Evolutionary conservation across 2,113 vertebrate genomes (phyloP).

Genomic region (Podarcis raffonei): DNA sequence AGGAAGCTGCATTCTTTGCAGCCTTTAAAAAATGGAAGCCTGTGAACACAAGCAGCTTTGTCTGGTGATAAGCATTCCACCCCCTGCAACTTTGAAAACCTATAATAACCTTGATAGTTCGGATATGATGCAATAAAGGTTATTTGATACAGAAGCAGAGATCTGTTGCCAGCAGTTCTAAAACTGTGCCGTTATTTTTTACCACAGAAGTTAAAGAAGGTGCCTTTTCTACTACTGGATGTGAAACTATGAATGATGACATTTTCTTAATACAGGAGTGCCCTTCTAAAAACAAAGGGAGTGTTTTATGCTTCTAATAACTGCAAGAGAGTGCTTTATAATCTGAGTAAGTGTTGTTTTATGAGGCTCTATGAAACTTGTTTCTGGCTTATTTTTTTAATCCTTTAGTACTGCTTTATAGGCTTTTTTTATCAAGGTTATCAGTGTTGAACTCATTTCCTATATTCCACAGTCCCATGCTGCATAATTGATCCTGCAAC

Average conservation of each 20-base stretch:
- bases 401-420: conserved; percentile 29
- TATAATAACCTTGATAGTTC: conserved; percentile 28
- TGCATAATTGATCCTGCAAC: not conserved
- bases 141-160: not conserved
- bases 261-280: conserved; percentile 17
- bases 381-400: conserved; percentile 8
- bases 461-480: not conserved
- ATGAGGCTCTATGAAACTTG: not conserved
- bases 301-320: not conserved
- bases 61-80: not conserved
- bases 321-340: not conserved
- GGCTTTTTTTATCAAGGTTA: not conserved
- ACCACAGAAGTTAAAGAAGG: not conserved
- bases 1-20: not conserved
- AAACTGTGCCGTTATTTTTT: not conserved
- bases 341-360: conserved; percentile 32
- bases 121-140: not conserved
- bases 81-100: not conserved
- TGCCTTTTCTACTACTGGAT: conserved; percentile 9
- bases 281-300: not conserved
- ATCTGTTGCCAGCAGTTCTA: not conserved
- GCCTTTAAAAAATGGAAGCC: conserved; percentile 3
- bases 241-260: not conserved
- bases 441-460: not conserved
- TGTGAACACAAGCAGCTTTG: conserved; percentile 22